These are phyloP conservation scores for Seriola aureovittata DNA, from an alignment of 2,113 vertebrate genomes.

Conservation along the genomic window DNA sequence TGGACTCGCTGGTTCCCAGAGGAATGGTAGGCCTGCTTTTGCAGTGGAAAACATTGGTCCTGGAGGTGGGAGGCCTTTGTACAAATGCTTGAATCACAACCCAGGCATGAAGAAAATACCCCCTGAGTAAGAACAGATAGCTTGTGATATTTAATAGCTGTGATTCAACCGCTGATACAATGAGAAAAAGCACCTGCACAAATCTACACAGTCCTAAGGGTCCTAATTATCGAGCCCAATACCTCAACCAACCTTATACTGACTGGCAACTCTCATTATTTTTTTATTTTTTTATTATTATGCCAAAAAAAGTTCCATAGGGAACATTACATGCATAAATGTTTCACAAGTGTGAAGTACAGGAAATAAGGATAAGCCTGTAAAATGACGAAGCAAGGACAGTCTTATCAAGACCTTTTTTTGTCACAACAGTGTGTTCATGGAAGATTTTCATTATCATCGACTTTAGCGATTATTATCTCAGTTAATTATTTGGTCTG, in stretches of 20 bases:
- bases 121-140: not conserved
- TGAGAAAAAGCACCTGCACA: not conserved
- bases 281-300: not conserved
- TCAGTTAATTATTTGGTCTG: not conserved
- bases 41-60: constrained; percentile 50
- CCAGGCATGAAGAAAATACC: constrained; percentile 21
- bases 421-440: not conserved
- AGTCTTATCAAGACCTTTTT: not conserved
- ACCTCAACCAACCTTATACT: not conserved
- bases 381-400: not conserved
- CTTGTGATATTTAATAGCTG: constrained; percentile 23
- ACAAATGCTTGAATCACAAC: constrained; percentile 30
- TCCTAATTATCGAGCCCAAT: not conserved
- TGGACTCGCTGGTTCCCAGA: constrained; percentile 37
- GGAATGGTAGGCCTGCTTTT: constrained; percentile 48
- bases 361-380: not conserved
- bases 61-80: constrained; percentile 37
- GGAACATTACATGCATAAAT: not conserved
- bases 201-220: not conserved
- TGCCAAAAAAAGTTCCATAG: not conserved
- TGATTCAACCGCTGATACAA: constrained; percentile 14
- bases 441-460: not conserved
- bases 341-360: not conserved
- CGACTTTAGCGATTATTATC: not conserved
- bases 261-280: not conserved